Evolutionary conservation across 2,113 vertebrate species (phyloP), one percentile per base, ranked within the genome.

Genomic region (Vicugna pacos): DNA sequence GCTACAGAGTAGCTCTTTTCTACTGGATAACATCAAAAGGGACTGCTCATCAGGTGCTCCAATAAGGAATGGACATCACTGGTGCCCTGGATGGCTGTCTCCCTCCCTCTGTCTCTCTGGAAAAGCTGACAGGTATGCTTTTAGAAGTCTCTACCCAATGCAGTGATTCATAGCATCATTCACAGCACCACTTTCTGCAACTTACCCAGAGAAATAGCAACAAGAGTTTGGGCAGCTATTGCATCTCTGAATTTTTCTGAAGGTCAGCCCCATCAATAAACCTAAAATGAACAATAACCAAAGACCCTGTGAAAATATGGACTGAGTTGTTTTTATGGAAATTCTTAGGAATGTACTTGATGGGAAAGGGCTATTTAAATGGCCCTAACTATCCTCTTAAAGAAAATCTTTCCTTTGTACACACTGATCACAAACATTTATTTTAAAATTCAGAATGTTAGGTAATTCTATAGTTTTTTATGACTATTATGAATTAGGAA

Each of bases 401-500:
- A 58, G 89, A 80, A 0, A 87, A 96, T 42, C 52, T 67, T 54
- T 77, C 28, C 93, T 70, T 81, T 97, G 73, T 97, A 11, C 32
- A 90, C 60, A 38, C 89, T 94, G 93, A 80, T 69, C 85, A 58
- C 38, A 64, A 94, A 96, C 89, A 94, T 85, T 48, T 84, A 56
- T 72, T 98, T 97, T 95, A 94, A 89, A 96, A 93, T 60, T 72
- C 48, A 75, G 50, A 96, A 32, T 91, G 32, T 52, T 93, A 42
- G 77, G 10, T 94, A 97, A 32, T 92, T 88, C 28, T 54, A 87
- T 26, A 91, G 54, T 88, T 95, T 77, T 42, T 97, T 95, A 89
- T 93, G 91, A 81, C 24, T 94, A 95, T 95, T 97, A 96, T 95
- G 79, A 96, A 96, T 80, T 38, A 80, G 0, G 88, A 96, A 82